These are phyloP conservation scores for Ameiurus melas DNA, from an alignment of 2,113 vertebrate genomes.

Conservation along the genomic window DNA sequence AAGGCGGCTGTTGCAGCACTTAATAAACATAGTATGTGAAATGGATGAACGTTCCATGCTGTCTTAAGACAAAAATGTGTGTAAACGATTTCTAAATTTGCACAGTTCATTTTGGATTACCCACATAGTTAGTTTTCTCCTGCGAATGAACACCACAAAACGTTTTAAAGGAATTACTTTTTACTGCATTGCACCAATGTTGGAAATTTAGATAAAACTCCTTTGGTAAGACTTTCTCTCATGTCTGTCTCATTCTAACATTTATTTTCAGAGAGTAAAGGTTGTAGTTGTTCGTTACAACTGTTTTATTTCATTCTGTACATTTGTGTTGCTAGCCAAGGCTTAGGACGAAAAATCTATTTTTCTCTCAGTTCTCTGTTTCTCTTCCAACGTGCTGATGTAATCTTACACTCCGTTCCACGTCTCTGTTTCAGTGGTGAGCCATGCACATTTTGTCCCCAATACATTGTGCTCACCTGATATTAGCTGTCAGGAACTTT, in stretches of 20 bases:
- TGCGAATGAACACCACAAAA: background rate
- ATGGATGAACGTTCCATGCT: background rate
- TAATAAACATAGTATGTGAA: conserved; percentile 3
- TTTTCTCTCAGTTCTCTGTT: background rate
- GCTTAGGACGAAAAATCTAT: conserved; percentile 3
- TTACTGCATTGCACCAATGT: background rate
- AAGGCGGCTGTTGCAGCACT: background rate
- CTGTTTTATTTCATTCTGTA: background rate
- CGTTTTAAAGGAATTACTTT: background rate
- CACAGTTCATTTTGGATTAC: conserved; percentile 1
- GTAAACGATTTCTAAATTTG: background rate
- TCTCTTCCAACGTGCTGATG: conserved; percentile 28
- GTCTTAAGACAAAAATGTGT: background rate
- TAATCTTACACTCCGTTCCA: conserved; percentile 19
- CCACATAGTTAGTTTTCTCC: background rate
- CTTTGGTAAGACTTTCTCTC: background rate
- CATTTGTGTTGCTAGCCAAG: background rate
- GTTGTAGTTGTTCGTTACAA: background rate
- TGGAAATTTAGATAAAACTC: background rate
- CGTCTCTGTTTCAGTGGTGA: conserved; percentile 10
- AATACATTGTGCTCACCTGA: conserved; percentile 23
- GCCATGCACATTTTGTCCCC: conserved; percentile 26
- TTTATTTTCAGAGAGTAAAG: background rate
- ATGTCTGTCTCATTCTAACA: background rate
- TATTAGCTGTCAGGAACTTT: conserved; percentile 28